Percentiles rank a stretch among this genome's conserved stretches.
These are phyloP conservation scores for Eurytemora carolleeae DNA, from an alignment of 1,140 invertebrate genomes.

Conservation along the genomic window DNA sequence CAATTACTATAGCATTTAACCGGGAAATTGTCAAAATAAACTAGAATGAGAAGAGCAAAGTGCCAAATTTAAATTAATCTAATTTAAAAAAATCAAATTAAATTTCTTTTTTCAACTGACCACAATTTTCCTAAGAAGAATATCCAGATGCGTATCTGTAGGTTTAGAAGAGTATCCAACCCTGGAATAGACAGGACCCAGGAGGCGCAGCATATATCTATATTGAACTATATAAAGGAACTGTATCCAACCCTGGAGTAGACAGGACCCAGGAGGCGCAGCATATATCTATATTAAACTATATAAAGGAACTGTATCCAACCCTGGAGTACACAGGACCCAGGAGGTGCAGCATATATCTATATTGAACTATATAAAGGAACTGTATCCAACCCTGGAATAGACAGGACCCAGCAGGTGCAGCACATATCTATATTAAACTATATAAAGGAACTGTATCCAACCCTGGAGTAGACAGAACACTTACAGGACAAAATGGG, in stretches of 20 bases:
- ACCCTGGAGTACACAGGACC: conserved; percentile 4
- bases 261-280: conserved; percentile 9
- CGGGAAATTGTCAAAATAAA: too few relatives aligned
- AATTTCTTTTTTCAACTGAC: neutral
- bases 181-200: conserved; percentile 5
- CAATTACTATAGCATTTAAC: too few relatives aligned
- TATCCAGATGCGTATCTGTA: conserved; percentile 17
- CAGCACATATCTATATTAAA: conserved; percentile 11
- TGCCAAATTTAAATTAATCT: too few relatives aligned
- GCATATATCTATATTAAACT: conserved; percentile 8
- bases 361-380: conserved; percentile 1
- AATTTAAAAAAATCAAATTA: too few relatives aligned
- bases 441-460: neutral
- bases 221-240: conserved; percentile 3
- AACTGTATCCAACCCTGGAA: conserved; percentile 11
- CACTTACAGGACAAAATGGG: too few relatives aligned
- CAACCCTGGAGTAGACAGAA: too few relatives aligned
- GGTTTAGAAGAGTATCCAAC: conserved; percentile 14
- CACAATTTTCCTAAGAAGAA: conserved; percentile 15
- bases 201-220: conserved; percentile 12
- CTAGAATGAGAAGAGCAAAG: too few relatives aligned
- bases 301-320: conserved; percentile 13
- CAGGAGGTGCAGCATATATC: conserved; percentile 14
- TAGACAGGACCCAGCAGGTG: conserved; percentile 13
- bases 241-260: conserved; percentile 13